Evolutionary conservation across 2,113 vertebrate genomes (phyloP), one percentile per base, ranked within the genome.

Genomic region (Salminus brasiliensis): DNA sequence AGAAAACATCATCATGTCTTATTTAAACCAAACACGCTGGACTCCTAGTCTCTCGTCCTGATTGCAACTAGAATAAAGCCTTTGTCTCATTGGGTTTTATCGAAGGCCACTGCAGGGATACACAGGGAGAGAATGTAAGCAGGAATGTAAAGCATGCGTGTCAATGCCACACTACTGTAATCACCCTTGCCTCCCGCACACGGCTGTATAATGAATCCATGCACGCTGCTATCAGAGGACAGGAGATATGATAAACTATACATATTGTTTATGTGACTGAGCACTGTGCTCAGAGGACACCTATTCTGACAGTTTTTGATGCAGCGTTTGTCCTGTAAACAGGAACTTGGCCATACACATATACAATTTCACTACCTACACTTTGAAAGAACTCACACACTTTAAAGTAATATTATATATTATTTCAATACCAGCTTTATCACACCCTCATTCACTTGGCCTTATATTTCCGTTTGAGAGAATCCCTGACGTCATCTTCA

Each of bases 71-170:
- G 45, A 79, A 79, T 65, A 16, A 39, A 72, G 57, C 23, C 68
- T 72, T 63, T 79, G 76, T 78, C 41, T 72, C 4, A 79, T 82
- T 76, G 79, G 79, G 80, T 87, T 91, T 90, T 86, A 90, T 91
- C 87, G 83, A 80, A 78, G 80, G 83, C 87, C 89, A 84, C 88
- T 90, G 87, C 79, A 76, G 84, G 65, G 86, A 79, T 78, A 36
- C 11, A 4, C 83, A 84, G 81, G 79, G 84, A 84, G 81, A 79
- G 25, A 81, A 85, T 86, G 81, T 78, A 79, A 89, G 88, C 85
- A 90, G 86, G 91, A 93, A 92, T 92, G 90, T 65, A 81, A 91
- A 91, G 82, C 85, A 92, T 92, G 90, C 90, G 84, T 88, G 89
- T 88, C 90, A 91, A 89, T 92, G 87, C 91, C 89, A 90, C 89